phyloP scores from a whole-genome alignment of 2,888 invertebrate species.

The Macaria notata region DNA sequence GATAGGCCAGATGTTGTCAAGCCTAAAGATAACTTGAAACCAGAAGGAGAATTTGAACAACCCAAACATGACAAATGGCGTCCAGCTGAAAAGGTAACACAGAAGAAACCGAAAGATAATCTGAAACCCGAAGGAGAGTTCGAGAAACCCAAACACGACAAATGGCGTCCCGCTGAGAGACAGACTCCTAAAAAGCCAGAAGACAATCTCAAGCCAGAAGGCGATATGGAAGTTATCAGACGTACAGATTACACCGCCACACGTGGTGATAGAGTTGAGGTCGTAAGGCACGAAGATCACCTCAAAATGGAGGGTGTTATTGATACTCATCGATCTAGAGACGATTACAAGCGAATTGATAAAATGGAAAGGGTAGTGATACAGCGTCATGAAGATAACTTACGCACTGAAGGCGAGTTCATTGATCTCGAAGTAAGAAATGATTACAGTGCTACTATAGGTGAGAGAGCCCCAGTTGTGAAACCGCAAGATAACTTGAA shows the following conservation, averaged over 20 bases:
- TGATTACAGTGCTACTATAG: conserved; percentile 79
- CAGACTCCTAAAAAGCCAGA: conserved; percentile 56
- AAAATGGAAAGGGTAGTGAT: conserved; percentile 78
- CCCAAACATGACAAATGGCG: conserved; percentile 50
- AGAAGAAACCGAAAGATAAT: conserved; percentile 61
- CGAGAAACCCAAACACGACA: conserved; percentile 76
- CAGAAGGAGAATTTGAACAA: conserved; percentile 67
- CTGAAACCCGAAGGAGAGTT: conserved; percentile 83
- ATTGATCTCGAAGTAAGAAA: conserved; percentile 74
- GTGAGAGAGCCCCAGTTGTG: conserved; percentile 83
- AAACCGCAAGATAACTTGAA: conserved; percentile 85
- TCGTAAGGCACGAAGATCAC: conserved; percentile 85
- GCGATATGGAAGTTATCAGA: conserved; percentile 75
- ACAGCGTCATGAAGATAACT: conserved; percentile 82
- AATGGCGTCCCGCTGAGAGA: conserved; percentile 66
- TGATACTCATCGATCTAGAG: conserved; percentile 75
- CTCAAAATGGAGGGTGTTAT: conserved; percentile 86
- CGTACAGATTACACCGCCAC: conserved; percentile 73
- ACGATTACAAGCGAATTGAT: conserved; percentile 80
- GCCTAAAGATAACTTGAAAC: conserved; percentile 52
- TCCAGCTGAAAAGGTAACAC: conserved; percentile 59
- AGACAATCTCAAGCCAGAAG: conserved; percentile 85
- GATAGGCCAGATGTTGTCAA: conserved; percentile 55
- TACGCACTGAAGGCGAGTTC: conserved; percentile 80
- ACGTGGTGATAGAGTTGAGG: conserved; percentile 83